phyloP scores from a whole-genome alignment of 2,888 invertebrate genomes.

The Heterodera filipjevi region DNA sequence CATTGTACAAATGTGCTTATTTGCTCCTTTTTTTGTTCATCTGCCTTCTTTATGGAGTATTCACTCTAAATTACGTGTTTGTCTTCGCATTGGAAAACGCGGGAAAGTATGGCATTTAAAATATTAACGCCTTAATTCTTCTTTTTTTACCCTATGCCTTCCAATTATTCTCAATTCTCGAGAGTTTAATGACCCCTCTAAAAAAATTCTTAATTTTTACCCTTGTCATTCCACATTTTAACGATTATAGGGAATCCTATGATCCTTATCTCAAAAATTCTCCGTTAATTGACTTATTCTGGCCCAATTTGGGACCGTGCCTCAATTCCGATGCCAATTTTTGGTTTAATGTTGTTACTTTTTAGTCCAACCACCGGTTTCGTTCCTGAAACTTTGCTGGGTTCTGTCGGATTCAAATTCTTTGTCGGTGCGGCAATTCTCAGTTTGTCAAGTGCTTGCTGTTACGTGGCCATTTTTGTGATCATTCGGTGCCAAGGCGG shows the following conservation, averaged over 20 bases:
- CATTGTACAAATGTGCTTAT: slow-evolving; percentile 5
- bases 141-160: no score
- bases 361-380: slow-evolving; percentile 18
- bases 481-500: slow-evolving; percentile 9
- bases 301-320: no score
- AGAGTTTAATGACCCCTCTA: no score
- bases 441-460: neutral
- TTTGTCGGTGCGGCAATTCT: neutral
- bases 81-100: neutral
- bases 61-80: neutral
- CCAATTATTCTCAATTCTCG: no score
- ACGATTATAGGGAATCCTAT: no score
- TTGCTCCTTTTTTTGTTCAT: neutral
- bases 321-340: no score
- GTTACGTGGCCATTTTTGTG: slow-evolving; percentile 5
- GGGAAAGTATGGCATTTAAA: neutral
- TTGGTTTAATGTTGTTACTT: no score
- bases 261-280: no score
- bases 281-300: no score
- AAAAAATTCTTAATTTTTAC: no score
- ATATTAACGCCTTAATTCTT: neutral
- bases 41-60: slow-evolving; percentile 6
- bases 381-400: neutral
- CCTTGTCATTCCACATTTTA: no score
- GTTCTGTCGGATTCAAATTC: slow-evolving; percentile 1